Percentiles rank a stretch among this genome's conserved stretches.
Conservation (phyloP, 2,797 vertebrate species). For the Myiotriccus ornatus region DNA sequence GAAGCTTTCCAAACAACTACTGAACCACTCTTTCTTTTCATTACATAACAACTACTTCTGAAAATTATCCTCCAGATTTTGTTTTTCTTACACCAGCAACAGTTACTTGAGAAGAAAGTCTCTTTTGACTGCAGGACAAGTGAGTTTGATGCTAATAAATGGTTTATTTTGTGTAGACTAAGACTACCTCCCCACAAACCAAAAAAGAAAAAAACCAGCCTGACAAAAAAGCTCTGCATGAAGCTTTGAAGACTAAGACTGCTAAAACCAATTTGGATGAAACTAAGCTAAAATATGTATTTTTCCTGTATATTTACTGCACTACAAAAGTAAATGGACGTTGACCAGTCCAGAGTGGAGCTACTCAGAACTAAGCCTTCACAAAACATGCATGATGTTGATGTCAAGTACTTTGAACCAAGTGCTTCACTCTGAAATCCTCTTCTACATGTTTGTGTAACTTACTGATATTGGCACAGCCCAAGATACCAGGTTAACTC, state of each 20-base stretch:
- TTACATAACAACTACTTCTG: background rate
- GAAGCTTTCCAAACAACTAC: background rate
- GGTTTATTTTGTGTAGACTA: background rate
- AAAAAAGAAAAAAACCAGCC: background rate
- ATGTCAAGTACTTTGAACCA: background rate
- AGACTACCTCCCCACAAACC: accelerated
- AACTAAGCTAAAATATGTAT: background rate
- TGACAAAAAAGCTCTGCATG: background rate
- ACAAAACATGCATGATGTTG: background rate
- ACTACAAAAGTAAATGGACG: background rate
- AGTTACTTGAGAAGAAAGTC: background rate
- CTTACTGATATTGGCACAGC: background rate
- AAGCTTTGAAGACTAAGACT: background rate
- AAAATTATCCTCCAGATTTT: background rate
- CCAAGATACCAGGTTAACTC: background rate
- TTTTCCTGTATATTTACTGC: background rate
- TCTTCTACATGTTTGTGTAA: background rate
- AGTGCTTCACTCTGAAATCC: background rate
- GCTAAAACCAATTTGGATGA: background rate
- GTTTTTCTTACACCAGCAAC: background rate
- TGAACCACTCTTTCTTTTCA: background rate
- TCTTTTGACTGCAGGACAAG: background rate
- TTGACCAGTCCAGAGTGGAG: background rate
- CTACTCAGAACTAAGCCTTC: background rate
- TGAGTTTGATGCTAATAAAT: background rate